A percentile compares a stretch with the other conserved stretches of the same genome.
Conservation (phyloP, 2,888 invertebrate species). For the Phengaris arion region DNA sequence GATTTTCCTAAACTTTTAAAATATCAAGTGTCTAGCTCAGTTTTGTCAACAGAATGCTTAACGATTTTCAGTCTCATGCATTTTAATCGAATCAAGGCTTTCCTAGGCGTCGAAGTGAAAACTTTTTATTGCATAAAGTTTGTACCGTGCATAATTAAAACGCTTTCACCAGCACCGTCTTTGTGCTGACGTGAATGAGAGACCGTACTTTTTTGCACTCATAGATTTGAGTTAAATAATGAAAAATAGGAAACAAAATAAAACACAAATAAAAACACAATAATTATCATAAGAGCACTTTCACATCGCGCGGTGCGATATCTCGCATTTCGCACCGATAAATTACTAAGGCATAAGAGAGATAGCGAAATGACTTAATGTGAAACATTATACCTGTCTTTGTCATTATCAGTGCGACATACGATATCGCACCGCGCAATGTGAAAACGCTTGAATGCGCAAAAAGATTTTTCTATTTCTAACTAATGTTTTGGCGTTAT, state of each 20-base stretch:
- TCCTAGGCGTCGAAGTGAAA: slow-evolving; percentile 8
- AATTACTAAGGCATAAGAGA: too few species aligned
- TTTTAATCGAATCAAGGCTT: slow-evolving; percentile 11
- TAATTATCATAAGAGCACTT: neutral
- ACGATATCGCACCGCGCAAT: too few species aligned
- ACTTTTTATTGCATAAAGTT: slow-evolving; percentile 10
- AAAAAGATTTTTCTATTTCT: too few species aligned
- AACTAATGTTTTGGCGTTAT: too few species aligned
- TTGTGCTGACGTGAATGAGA: neutral
- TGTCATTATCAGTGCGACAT: too few species aligned
- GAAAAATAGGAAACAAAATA: neutral
- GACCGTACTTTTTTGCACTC: neutral
- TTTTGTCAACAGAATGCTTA: slow-evolving; percentile 13
- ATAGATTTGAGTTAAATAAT: neutral
- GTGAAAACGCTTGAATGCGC: too few species aligned
- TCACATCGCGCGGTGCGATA: neutral
- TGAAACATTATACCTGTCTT: too few species aligned
- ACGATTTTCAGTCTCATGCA: slow-evolving; percentile 7
- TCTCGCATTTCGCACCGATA: too few species aligned
- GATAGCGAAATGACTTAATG: too few species aligned
- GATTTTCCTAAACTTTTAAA: neutral
- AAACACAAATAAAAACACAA: neutral
- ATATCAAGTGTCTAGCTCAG: neutral
- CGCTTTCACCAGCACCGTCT: neutral
- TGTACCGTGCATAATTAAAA: slow-evolving; percentile 15